Base-by-base conservation (phyloP, 2,888 invertebrate genomes). In the Ochropleura leucogaster region DNA sequence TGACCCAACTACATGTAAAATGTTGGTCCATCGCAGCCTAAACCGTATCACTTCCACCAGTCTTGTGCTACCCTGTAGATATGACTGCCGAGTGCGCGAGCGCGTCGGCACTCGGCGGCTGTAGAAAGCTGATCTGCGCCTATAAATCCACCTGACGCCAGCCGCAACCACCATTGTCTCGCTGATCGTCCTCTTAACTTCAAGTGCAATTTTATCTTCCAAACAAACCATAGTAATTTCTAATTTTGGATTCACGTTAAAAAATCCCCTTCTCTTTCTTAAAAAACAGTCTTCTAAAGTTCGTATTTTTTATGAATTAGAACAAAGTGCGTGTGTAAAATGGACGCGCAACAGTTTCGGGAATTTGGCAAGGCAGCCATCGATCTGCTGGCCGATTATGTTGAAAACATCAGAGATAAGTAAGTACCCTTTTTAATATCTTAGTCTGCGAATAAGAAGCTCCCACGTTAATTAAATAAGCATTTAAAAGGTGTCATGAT, bases 341-440 rank as follows among this genome's bases (percentile, higher is more conserved):
- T 98, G 98, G 98, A 98, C 93, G 97, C 97, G 46, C 96, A 97
- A 87, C 97, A 98, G 91, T 98, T 98, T 94, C 97, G 98, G 80
- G 97, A 98, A 87, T 98, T 98, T 90, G 99, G 98, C 51, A 98
- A 98, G 91, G 98, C 99, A 47, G 97, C 98, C 78, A 97, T 99
- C 80, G 99, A 99, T 93, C 98, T 98, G 90, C 97, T 99, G 49
- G 98, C 98, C n/a, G 98, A 99, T 93, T 99, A 99, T 93, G 96
- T 98, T 83, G 98, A 99, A 84, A 98, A 97, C 86, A 98, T 99
- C 82, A 97, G 98, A 89, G 98, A 98, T 84, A 97, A 97, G 97
- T 98, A 96, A 93, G 96, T 88, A 71, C 53, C n/a, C 47, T 64
- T 67, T 51, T 30, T 71, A 20, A 63, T 47, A 51, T 46, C 16